Evolutionary conservation across 1,140 invertebrate genomes (phyloP), one percentile per base, ranked within the genome.

Genomic region (Palaemon carinicauda): DNA sequence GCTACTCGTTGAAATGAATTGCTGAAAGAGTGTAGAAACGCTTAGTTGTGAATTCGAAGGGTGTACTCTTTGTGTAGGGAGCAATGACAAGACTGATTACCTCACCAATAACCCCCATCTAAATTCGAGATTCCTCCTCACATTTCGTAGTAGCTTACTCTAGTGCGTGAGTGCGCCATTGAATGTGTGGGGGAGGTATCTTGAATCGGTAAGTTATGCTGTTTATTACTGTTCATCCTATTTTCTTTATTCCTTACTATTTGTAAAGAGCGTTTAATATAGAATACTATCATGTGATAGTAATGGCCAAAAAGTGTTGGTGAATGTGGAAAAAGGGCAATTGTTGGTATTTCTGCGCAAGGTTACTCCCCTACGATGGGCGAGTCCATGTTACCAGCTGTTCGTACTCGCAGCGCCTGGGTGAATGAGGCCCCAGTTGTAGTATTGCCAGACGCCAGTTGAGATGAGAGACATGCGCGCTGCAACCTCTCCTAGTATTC

Each of bases 381-480:
- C 84, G 88, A 87, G 88, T 89, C 88, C 88, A 89, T 53, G 65
- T 69, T 83, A 83, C 84, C 88, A 89, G 88, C 88, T 89, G 88
- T 86, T 87, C 65, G 88, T 89, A 89, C 88, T 89, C 88, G 88
- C 88, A 89, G 83, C 83, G 82, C 74, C 80, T 80, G 88, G 80
- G 84, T 89, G 88, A 89, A 87, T 87, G 88, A 89, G 84, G 88
- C 80, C 41, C 84, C 74, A 89, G 88, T 89, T 89, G 88, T 89
- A 89, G 88, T 89, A 89, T 83, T 52, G 84, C 73, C 82, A 83
- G 82, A 80, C 81, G 84, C 84, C 84, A 81, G 85, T 60, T 69
- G 79, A 24, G 85, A 86, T 74, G 77, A 51, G 73, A 86, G 82
- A 89, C 88, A 89, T 89, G 88, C 88, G 88, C 88, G 80, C 60